These are phyloP conservation scores for Oncorhynchus nerka DNA, from an alignment of 2,113 vertebrate genomes.

Conservation along the genomic window DNA sequence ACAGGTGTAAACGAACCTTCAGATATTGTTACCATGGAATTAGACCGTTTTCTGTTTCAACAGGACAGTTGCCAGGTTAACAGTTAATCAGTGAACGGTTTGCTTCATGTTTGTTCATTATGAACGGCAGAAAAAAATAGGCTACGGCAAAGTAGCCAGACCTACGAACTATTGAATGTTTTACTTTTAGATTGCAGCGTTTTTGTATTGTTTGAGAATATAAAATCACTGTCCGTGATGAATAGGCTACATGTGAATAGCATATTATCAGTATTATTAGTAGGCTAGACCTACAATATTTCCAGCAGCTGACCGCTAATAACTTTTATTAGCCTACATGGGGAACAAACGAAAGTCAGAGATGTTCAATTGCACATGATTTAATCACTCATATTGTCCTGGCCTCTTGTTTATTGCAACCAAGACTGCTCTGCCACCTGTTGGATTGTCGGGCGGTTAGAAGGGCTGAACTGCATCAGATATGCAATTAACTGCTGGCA, in stretches of 20 bases:
- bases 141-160: too few relatives aligned
- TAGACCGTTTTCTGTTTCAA: neutral
- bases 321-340: too few relatives aligned
- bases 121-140: too few relatives aligned
- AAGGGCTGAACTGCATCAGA: conserved; percentile 67
- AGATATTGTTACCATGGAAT: neutral
- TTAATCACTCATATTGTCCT: neutral
- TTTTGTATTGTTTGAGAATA: neutral
- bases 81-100: neutral
- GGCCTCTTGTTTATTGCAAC: conserved; percentile 51
- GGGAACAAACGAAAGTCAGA: neutral
- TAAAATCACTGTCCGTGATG: neutral
- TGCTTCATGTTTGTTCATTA: too few relatives aligned
- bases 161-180: too few relatives aligned
- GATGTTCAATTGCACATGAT: neutral
- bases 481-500: conserved; percentile 69
- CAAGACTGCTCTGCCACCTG: conserved; percentile 74
- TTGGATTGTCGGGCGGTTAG: conserved; percentile 49
- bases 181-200: too few relatives aligned
- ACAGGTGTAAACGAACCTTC: neutral
- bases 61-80: neutral
- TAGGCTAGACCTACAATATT: too few relatives aligned
- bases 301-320: too few relatives aligned
- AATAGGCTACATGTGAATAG: neutral
- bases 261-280: too few relatives aligned